These are phyloP conservation scores for Hecatera dysodea DNA, from an alignment of 2,888 invertebrate species.

Conservation along the genomic window DNA sequence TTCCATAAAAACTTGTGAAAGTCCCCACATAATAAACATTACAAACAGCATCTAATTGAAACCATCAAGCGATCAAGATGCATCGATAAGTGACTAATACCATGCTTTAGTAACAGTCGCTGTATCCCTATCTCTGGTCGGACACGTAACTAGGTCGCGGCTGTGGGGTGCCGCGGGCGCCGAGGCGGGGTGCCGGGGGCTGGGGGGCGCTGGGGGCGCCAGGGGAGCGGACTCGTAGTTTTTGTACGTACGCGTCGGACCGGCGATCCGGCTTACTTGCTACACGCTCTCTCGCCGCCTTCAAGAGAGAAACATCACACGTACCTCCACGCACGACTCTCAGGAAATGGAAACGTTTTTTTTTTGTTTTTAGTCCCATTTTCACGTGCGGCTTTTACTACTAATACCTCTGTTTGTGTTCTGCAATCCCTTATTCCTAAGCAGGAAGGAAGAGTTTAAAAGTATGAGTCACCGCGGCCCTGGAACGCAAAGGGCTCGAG, in stretches of 20 bases:
- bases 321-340: constrained; percentile 65
- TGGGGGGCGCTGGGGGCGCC: constrained; percentile 55
- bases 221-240: constrained; percentile 78
- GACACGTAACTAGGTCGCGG: constrained; percentile 81
- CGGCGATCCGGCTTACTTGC: constrained; percentile 77
- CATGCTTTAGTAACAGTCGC: constrained; percentile 59
- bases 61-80: constrained; percentile 61
- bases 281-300: constrained; percentile 77
- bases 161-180: constrained; percentile 65
- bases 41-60: constrained; percentile 51
- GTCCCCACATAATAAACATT: constrained; percentile 48
- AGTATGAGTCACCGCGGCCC: too few relatives aligned
- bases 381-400: constrained; percentile 40
- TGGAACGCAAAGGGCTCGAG: too few relatives aligned
- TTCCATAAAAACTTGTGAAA: constrained; percentile 18
- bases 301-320: constrained; percentile 71
- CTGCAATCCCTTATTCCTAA: not conserved
- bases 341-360: constrained; percentile 60
- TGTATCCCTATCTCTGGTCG: constrained; percentile 67
- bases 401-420: constrained; percentile 26
- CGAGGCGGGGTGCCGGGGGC: constrained; percentile 48
- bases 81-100: constrained; percentile 59
- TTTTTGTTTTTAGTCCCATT: constrained; percentile 36
- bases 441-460: not conserved
- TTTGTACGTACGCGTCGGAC: constrained; percentile 84